Percentiles rank a stretch among this genome's conserved stretches.
Evolutionary conservation across 2,888 invertebrate genomes (phyloP).

Genomic region (Zygothrica quintamaculata): DNA sequence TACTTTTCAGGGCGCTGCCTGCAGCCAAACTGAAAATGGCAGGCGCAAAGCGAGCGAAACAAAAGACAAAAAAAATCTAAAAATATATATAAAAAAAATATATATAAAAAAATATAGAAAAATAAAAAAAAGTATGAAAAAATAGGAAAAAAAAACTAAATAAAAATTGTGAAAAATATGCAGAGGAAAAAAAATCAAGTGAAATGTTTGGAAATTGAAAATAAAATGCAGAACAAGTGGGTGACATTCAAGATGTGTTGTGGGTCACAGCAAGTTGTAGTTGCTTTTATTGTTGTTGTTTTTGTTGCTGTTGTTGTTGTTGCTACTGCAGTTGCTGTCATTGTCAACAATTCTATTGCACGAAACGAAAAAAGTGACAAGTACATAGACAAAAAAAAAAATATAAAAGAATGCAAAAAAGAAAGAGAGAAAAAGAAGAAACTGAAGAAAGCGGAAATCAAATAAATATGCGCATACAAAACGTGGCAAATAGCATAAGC

Average conservation of each 20-base stretch:
- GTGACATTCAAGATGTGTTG: slow-evolving; percentile 13
- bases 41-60: slow-evolving; percentile 28
- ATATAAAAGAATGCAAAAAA: slow-evolving; percentile 4
- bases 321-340: slow-evolving; percentile 46
- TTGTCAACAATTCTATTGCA: slow-evolving; percentile 72
- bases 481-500: slow-evolving; percentile 37
- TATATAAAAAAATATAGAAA: no score
- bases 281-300: slow-evolving; percentile 13
- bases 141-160: slow-evolving; percentile 5
- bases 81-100: slow-evolving; percentile 6
- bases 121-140: no score
- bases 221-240: slow-evolving; percentile 52
- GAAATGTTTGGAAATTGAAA: slow-evolving; percentile 68
- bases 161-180: no score
- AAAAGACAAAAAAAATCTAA: slow-evolving; percentile 27
- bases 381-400: slow-evolving; percentile 26
- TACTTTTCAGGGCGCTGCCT: slow-evolving; percentile 1
- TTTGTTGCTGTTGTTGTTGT: slow-evolving; percentile 26
- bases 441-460: slow-evolving; percentile 40
- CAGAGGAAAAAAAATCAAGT: slow-evolving; percentile 55
- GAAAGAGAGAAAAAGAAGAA: slow-evolving; percentile 6
- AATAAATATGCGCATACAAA: slow-evolving; percentile 64
- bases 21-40: slow-evolving; percentile 18
- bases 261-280: neutral
- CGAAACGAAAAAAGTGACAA: slow-evolving; percentile 2